These are phyloP conservation scores for Poeciliopsis retropinna DNA, from an alignment of 2,113 vertebrate genomes.

Conservation along the genomic window DNA sequence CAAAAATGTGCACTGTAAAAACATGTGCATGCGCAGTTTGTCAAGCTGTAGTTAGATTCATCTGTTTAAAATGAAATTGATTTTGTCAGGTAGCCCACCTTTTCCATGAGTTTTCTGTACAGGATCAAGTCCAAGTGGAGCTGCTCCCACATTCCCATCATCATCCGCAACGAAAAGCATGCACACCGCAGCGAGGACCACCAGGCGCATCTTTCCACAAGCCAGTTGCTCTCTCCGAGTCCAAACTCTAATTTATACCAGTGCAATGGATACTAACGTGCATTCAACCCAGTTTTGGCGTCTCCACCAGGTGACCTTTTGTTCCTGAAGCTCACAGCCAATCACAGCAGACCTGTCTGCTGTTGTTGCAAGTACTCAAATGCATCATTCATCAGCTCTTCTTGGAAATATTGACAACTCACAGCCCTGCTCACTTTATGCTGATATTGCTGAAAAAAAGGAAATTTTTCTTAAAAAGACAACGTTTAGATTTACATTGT, in stretches of 20 bases:
- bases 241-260: neutral
- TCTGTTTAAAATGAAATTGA: neutral
- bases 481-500: no score
- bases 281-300: slow-evolving; percentile 51
- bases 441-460: neutral
- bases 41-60: neutral
- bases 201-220: slow-evolving; percentile 59
- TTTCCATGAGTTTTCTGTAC: slow-evolving; percentile 46
- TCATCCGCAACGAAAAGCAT: slow-evolving; percentile 56
- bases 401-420: slow-evolving; percentile 50
- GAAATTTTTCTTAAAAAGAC: neutral
- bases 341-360: slow-evolving; percentile 53
- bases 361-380: slow-evolving; percentile 28
- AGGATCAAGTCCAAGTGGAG: slow-evolving; percentile 22
- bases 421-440: neutral
- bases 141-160: slow-evolving; percentile 48
- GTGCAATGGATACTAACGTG: neutral
- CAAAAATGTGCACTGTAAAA: neutral
- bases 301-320: slow-evolving; percentile 46
- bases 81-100: slow-evolving; percentile 57
- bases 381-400: slow-evolving; percentile 63
- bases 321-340: slow-evolving; percentile 41
- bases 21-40: neutral
- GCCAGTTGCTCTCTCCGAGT: neutral
- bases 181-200: slow-evolving; percentile 63